Evolutionary conservation across 2,888 invertebrate species (phyloP), one percentile per base, ranked within the genome.

Genomic region (Ligdia adustata): DNA sequence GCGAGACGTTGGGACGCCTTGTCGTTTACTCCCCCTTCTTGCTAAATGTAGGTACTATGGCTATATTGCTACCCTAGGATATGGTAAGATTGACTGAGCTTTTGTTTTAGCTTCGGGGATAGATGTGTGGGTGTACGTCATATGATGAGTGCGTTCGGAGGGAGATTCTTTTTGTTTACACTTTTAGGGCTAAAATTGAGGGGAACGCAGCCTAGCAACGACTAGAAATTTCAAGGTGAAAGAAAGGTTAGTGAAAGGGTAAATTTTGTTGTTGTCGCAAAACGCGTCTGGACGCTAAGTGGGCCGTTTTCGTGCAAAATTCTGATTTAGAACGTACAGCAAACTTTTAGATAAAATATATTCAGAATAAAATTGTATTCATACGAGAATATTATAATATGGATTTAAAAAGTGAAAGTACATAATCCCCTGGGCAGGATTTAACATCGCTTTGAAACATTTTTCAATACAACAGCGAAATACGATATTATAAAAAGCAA

Each of bases 41-140:
- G 72, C 70, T 78, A 75, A 85, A 86, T 83, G 79, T 66, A 79
- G 82, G 84, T 81, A 76, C 79, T 79, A 69, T 75, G 80, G 75
- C 74, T 73, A 69, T 75, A 75, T n/a, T n/a, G 66, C 65, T 72
- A 78, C 73, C 73, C 75, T 69, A 73, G 70, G 64, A 80, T 72
- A 81, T 85, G 86, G 84, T 84, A 74, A 76, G 80, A 82, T 84
- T 80, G 82, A 81, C 79, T 79, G 69, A 67, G 72, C 71, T 62
- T 85, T 86, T 85, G 82, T 84, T 78, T 70, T 63, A 68, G 76
- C 73, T 70, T 66, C 66, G 64, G 65, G 71, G 68, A 72, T 69
- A 72, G 70, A 70, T 67, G 69, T 63, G 63, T 63, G 63, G 51
- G 64, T 68, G 58, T 63, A n/a, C n/a, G n/a, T n/a, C n/a, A n/a